Base-by-base conservation (phyloP, 2,888 invertebrate species). In the Eueremaeus valkanovi region DNA sequence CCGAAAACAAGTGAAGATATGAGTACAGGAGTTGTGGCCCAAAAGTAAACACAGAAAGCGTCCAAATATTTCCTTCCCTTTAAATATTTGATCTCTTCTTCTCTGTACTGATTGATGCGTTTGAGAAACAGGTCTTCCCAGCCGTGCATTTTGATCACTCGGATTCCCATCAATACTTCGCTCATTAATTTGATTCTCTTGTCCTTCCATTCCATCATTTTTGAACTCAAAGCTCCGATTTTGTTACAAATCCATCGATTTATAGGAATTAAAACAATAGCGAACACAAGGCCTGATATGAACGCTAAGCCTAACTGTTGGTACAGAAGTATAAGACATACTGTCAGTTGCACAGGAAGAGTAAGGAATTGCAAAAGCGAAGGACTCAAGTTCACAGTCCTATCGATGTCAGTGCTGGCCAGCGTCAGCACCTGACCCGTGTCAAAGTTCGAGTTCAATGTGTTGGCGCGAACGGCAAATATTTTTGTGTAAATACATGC, bases 361-460 rank as follows among this genome's bases (percentile, higher is more conserved):
- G 95, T 96, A 97, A 98, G 98, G 79, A 96, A 87, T 6, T 93
- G 90, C 85, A 98, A 98, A 83, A 99, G 96, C 84, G 95, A 95
- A 2, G 93, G 90, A 84, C 95, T 95, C 29, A 96, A 92, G 84
- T 96, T 96, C 0, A 95, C 92, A 79, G 98, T 92, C 79, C 97
- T 88, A 83, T 97, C 95, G 0, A 92, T 91, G 83, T 99, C 98
- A 0, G 95, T 95, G 40, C 95, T 96, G 92, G 98, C 95, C 80
- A 94, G 92, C 84, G 98, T 98, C 1, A 96, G 88, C 76, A 98
- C 90, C 85, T 97, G 92, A 0, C 97, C 97, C 55, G 90, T 86
- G 18, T 86, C 87, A 82, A 86, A 87, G 77, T 49, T 76, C 73
- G 73, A 76, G 33, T 85, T 82, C 73, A 86, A 80, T 1, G 83